Evolutionary conservation across 1,140 invertebrate species (phyloP), one percentile per base, ranked within the genome.

Genomic region (Oreohelix idahoensis): DNA sequence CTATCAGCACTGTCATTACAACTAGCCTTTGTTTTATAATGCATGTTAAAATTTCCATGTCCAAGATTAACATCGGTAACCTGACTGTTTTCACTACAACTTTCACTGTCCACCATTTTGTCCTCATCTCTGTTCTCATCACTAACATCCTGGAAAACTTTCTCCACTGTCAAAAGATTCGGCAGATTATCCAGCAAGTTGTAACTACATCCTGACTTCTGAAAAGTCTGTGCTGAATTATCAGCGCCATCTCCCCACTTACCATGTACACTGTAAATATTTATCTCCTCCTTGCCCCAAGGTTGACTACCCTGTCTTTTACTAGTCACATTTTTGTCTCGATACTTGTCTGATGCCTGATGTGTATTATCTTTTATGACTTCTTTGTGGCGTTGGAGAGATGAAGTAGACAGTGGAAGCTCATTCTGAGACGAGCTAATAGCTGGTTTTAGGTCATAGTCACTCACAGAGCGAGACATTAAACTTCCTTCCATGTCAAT

Each of bases 121-220:
- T 38, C 49, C 11, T 51, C 17, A 58, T 58, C 38, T 17, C 38
- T n/a, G 51, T n/a, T 63, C 2, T 10, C 35, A 58, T 10, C n/a
- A 26, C 11, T n/a, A 2, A 35, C 15, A 15, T 78, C 76, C 51
- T 39, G 53, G 29, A 26, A 53, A 32, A 78, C 76, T 35, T 78
- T 78, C 76, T 78, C 76, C 10, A 78, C 76, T 35, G 49, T 53
- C 32, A 78, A 58, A 29, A 78, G n/a, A 78, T 78, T 63, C 13
- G 76, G 76, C 4, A 78, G 29, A 49, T 58, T 78, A 36, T 51
- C 51, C 32, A 78, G 26, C 8, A 78, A 36, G 49, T 78, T 78
- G n/a, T 78, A 58, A 36, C 76, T 78, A 26, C 42, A 78, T 0
- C 38, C 51, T 5, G 76, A 53, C 29, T 13, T 35, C n/a, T 78